Evolutionary conservation across 2,888 invertebrate genomes (phyloP).

Genomic region (Dicyrtomina minuta): DNA sequence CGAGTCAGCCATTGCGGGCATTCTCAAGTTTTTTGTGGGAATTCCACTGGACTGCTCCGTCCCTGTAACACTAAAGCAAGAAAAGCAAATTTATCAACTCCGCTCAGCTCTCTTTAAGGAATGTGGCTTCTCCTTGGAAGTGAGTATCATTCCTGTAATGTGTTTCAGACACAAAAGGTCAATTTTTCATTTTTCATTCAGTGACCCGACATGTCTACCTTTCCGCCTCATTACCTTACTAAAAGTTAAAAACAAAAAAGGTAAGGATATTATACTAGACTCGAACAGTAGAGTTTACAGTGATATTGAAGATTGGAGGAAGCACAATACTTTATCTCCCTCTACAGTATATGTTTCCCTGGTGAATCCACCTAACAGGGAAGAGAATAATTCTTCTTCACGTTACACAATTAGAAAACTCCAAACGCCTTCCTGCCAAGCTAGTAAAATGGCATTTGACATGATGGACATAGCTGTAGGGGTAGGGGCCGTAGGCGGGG

Average conservation of each 20-base stretch:
- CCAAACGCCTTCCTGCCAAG: conserved; percentile 7
- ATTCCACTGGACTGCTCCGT: background rate
- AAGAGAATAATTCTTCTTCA: background rate
- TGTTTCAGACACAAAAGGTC: conserved; percentile 5
- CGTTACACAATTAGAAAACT: no score
- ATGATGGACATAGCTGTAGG: conserved; percentile 9
- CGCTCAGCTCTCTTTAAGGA: conserved; percentile 22
- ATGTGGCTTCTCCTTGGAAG: conserved; percentile 27
- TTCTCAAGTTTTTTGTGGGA: conserved; percentile 4
- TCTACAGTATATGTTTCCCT: background rate
- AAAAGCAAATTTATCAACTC: conserved; percentile 4
- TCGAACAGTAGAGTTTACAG: conserved; percentile 17
- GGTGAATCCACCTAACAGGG: background rate
- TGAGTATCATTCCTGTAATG: conserved; percentile 15
- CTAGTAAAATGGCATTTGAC: background rate
- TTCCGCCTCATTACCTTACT: conserved; percentile 8
- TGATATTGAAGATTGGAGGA: conserved; percentile 25
- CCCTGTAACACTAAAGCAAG: background rate
- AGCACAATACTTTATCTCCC: conserved; percentile 13
- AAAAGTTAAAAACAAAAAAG: background rate
- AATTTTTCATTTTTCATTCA: background rate
- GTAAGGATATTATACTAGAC: background rate
- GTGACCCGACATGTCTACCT: no score
- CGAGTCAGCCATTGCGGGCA: background rate
- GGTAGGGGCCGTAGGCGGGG: conserved; percentile 15